Evolutionary conservation across 2,797 vertebrate species (phyloP).

Genomic region (Manis javanica): DNA sequence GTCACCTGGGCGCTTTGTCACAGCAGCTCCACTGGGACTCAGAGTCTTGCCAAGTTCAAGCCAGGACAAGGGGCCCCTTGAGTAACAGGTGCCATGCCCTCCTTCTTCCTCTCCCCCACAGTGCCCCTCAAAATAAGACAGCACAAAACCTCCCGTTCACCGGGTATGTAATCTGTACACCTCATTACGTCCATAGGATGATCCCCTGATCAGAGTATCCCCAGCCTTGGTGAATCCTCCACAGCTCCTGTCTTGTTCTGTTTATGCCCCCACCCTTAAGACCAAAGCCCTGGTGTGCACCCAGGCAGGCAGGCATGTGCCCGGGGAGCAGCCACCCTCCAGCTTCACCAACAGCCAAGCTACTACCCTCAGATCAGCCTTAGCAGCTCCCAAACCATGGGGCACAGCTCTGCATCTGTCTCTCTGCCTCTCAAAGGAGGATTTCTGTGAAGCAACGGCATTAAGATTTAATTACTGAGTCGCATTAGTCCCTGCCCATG

Average conservation of each 20-base stretch:
- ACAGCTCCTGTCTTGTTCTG: background rate
- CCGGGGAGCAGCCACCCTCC: background rate
- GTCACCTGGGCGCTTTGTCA: background rate
- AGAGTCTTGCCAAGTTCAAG: background rate
- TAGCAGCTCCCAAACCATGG: background rate
- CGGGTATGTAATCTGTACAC: no score
- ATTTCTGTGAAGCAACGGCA: background rate
- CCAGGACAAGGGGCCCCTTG: background rate
- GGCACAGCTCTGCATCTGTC: background rate
- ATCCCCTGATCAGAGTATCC: background rate
- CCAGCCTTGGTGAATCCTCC: background rate
- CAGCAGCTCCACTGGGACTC: background rate
- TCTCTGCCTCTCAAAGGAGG: background rate
- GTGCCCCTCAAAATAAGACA: background rate
- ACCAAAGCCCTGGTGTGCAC: background rate
- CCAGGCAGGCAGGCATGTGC: fast-evolving
- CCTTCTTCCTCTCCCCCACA: no score
- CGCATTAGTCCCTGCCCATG: background rate
- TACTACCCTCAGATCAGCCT: background rate
- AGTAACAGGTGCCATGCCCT: background rate
- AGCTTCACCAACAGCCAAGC: background rate
- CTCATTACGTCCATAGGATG: no score
- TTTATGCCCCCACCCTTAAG: fast-evolving
- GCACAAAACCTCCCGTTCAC: background rate
- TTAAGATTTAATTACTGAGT: background rate